phyloP scores from a whole-genome alignment of 2,888 invertebrate species.

The Amiota minor region DNA sequence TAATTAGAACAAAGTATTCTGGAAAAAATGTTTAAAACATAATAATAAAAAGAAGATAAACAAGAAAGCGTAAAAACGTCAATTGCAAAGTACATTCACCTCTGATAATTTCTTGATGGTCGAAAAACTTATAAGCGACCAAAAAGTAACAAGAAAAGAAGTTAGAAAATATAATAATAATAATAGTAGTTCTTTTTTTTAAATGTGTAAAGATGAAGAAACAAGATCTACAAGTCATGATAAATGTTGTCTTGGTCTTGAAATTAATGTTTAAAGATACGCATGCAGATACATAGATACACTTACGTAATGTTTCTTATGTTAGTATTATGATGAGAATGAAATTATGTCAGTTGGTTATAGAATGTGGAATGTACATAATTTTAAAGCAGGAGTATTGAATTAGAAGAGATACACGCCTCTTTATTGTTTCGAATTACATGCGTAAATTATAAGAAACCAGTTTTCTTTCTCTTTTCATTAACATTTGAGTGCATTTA shows the following conservation, averaged over 20 bases:
- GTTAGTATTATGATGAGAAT: too few species aligned
- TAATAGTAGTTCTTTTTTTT: background rate
- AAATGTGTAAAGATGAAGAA: too few species aligned
- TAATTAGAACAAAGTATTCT: slow-evolving; percentile 13
- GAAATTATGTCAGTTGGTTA: too few species aligned
- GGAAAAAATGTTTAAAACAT: background rate
- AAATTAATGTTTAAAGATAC: too few species aligned
- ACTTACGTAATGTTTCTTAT: too few species aligned
- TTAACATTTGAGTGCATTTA: too few species aligned
- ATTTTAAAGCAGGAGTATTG: background rate
- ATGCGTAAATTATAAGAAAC: slow-evolving; percentile 1
- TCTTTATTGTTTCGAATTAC: slow-evolving; percentile 5
- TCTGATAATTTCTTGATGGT: slow-evolving; percentile 22
- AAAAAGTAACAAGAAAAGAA: slow-evolving; percentile 9
- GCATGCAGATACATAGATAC: background rate
- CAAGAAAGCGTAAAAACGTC: background rate
- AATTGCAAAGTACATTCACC: slow-evolving; percentile 45
- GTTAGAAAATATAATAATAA: slow-evolving; percentile 29
- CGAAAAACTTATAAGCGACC: background rate
- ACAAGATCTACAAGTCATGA: too few species aligned
- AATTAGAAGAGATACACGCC: slow-evolving; percentile 10
- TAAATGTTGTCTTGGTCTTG: too few species aligned
- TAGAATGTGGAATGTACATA: too few species aligned
- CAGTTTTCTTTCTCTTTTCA: too few species aligned
- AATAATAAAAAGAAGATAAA: slow-evolving; percentile 8